Conservation (phyloP, 2,888 invertebrate genomes). For the Julus scandinavius region DNA sequence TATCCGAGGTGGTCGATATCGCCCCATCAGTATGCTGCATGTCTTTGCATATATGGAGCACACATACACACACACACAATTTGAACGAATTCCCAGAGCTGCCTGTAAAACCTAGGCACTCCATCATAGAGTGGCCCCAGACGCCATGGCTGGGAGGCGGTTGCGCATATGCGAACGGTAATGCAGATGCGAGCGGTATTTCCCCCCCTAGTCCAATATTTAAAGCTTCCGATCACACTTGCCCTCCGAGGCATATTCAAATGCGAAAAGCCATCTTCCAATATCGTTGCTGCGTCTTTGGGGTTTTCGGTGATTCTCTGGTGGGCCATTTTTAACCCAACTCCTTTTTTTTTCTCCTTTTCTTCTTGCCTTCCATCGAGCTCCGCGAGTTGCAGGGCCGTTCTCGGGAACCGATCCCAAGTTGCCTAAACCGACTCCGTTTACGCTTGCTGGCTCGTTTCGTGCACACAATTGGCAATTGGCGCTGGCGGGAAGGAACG, state of each 20-base stretch:
- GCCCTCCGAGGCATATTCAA: slow-evolving; percentile 56
- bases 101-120: slow-evolving; percentile 49
- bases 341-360: slow-evolving; percentile 6
- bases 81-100: slow-evolving; percentile 48
- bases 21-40: slow-evolving; percentile 51
- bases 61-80: slow-evolving; percentile 26
- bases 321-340: slow-evolving; percentile 52
- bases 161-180: slow-evolving; percentile 44
- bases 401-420: slow-evolving; percentile 46
- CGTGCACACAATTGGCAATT: slow-evolving; percentile 1
- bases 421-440: slow-evolving; percentile 21
- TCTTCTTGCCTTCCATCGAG: background rate
- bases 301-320: slow-evolving; percentile 53
- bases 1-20: slow-evolving; percentile 36
- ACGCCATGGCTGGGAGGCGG: slow-evolving; percentile 39
- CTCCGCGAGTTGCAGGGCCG: background rate
- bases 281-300: slow-evolving; percentile 50
- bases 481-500: background rate
- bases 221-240: slow-evolving; percentile 56
- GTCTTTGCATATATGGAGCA: slow-evolving; percentile 50
- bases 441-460: background rate
- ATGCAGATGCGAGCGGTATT: slow-evolving; percentile 36
- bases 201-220: slow-evolving; percentile 53
- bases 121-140: slow-evolving; percentile 50
- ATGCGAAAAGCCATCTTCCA: slow-evolving; percentile 54